Percentiles rank a stretch among this genome's conserved stretches.
Evolutionary conservation across 2,113 vertebrate genomes (phyloP).

Genomic region (Hippolais icterina): DNA sequence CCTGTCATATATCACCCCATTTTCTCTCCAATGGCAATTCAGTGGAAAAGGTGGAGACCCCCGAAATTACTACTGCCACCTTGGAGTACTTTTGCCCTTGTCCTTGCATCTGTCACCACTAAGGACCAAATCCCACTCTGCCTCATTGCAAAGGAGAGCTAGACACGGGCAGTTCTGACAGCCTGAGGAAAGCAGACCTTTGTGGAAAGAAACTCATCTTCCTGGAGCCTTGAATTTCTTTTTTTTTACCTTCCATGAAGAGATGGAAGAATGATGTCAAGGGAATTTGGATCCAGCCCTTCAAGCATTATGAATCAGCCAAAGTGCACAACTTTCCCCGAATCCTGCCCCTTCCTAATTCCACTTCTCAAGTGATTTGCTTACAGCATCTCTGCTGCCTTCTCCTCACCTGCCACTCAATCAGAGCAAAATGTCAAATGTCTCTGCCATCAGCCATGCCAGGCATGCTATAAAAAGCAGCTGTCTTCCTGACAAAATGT

Average conservation of each 20-base stretch:
- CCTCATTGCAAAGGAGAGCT: rapidly evolving
- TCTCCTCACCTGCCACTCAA: conserved; percentile 37
- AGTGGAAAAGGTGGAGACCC: neutral
- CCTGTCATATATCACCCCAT: rapidly evolving
- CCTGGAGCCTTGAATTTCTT: neutral
- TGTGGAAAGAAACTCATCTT: neutral
- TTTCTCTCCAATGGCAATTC: neutral
- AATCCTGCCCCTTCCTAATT: neutral
- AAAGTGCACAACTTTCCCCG: neutral
- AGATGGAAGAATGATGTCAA: neutral
- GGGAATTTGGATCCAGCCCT: neutral
- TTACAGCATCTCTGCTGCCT: neutral
- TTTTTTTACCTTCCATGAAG: neutral
- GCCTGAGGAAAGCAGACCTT: neutral
- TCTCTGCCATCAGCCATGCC: conserved; percentile 42
- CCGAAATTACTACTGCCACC: rapidly evolving
- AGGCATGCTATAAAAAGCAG: conserved; percentile 43
- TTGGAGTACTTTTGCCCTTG: neutral
- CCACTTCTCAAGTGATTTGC: neutral
- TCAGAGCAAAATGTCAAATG: conserved; percentile 55
- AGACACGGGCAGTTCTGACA: neutral
- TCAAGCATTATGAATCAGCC: neutral
- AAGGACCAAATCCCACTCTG: neutral
- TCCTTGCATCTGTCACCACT: neutral
- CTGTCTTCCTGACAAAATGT: conserved; percentile 31